These are phyloP conservation scores for Microcebus griseorufus DNA, from an alignment of 2,113 vertebrate genomes.

Conservation along the genomic window DNA sequence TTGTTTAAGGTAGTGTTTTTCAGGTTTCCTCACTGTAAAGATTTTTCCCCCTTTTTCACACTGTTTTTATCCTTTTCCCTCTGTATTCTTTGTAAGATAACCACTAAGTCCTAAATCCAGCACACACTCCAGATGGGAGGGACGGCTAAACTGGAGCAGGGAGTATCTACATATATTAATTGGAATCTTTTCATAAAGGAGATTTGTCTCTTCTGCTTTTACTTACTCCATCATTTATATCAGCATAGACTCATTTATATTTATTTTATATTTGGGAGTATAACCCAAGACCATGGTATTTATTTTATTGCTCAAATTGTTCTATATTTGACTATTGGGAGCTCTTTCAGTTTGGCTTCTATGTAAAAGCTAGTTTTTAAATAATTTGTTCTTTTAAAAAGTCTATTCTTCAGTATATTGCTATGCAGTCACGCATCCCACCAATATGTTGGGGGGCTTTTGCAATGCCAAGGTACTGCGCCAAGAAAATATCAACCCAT, in stretches of 20 bases:
- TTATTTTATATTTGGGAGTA: constrained; percentile 17
- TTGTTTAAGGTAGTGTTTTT: not conserved
- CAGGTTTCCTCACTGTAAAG: not conserved
- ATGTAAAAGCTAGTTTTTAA: constrained; percentile 21
- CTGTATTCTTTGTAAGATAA: not conserved
- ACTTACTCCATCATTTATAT: not conserved
- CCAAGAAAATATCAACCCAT: not conserved
- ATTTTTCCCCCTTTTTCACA: not conserved
- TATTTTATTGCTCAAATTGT: constrained; percentile 30
- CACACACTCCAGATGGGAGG: not conserved
- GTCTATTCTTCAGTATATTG: not conserved
- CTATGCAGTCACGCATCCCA: not conserved
- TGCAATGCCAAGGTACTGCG: not conserved
- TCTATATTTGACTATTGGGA: not conserved
- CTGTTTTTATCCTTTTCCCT: not conserved
- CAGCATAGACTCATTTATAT: not conserved
- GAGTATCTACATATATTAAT: not conserved
- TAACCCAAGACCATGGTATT: not conserved
- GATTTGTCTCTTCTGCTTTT: not conserved
- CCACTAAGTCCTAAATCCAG: not conserved
- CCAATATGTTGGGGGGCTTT: not conserved
- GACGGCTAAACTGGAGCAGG: not conserved
- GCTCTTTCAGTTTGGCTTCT: not conserved
- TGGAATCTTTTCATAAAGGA: not conserved
- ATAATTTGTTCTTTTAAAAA: not conserved